phyloP scores from a whole-genome alignment of 1,140 invertebrate species.

The Chrysomallon squamiferum region DNA sequence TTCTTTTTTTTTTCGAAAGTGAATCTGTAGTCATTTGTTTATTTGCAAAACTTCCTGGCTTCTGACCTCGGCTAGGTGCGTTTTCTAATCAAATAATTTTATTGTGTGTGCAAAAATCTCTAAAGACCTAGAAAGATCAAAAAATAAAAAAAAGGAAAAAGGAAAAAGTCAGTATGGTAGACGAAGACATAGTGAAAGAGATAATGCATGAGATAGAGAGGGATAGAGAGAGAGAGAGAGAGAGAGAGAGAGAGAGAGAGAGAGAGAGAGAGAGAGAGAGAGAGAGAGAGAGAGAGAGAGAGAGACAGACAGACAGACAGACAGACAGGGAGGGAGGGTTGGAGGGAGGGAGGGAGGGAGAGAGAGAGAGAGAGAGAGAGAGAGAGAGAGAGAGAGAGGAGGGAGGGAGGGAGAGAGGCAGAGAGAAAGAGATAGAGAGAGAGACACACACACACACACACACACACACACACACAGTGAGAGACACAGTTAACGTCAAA shows the following conservation, averaged over 20 bases:
- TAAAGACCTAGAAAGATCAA: too few species aligned
- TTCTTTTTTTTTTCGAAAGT: too few species aligned
- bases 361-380: constrained; percentile 13
- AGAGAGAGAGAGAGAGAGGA: constrained; percentile 2
- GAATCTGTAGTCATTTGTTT: too few species aligned
- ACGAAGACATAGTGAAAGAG: not conserved
- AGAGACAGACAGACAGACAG: constrained; percentile 8
- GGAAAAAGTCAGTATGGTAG: too few species aligned
- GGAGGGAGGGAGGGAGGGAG: not conserved
- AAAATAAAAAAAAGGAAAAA: too few species aligned
- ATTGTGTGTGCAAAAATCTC: too few species aligned
- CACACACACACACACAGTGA: not conserved
- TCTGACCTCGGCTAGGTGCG: too few species aligned
- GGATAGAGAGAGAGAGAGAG: not conserved
- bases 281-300: constrained; percentile 2
- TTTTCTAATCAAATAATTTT: too few species aligned
- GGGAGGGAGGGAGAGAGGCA: constrained; percentile 11
- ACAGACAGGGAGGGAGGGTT: not conserved
- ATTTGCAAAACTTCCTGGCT: too few species aligned
- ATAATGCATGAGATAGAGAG: not conserved
- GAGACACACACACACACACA: too few species aligned
- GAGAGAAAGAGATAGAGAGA: not conserved
- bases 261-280: constrained; percentile 7
- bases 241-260: constrained; percentile 5
- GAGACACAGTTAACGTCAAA: too few species aligned